Evolutionary conservation across 2,888 invertebrate genomes (phyloP).

Genomic region (Acholoe squamosa): DNA sequence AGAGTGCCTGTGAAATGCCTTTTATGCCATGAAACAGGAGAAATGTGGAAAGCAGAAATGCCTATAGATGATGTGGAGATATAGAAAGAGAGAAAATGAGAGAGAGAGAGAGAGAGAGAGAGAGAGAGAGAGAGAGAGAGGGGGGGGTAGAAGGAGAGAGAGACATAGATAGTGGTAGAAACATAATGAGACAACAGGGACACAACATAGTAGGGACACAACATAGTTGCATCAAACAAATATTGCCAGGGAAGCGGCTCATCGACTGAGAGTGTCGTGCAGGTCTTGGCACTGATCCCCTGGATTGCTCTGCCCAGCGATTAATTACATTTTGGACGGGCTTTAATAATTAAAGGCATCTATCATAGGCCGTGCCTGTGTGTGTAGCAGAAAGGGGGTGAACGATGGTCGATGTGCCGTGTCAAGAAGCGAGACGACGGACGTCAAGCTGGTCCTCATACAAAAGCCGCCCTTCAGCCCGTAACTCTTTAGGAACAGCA

Average conservation of each 20-base stretch:
- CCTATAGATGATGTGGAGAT: too few species aligned
- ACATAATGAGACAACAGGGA: too few species aligned
- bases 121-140: not conserved
- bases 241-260: not conserved
- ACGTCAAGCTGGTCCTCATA: not conserved
- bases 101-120: not conserved
- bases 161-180: not conserved
- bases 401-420: not conserved
- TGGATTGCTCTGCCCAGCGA: not conserved
- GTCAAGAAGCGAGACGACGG: conserved; percentile 34
- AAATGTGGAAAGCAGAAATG: too few species aligned
- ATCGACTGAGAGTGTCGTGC: not conserved
- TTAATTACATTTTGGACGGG: conserved; percentile 63
- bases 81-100: too few species aligned
- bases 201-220: too few species aligned
- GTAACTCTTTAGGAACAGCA: too few species aligned
- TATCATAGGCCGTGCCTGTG: not conserved
- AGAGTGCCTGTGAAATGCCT: not conserved
- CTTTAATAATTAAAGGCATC: conserved; percentile 64
- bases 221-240: too few species aligned
- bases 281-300: too few species aligned
- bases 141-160: not conserved
- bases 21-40: too few species aligned
- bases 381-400: not conserved
- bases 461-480: not conserved